These are phyloP conservation scores for Drosophila dives DNA, from an alignment of 2,888 invertebrate species.

Conservation along the genomic window DNA sequence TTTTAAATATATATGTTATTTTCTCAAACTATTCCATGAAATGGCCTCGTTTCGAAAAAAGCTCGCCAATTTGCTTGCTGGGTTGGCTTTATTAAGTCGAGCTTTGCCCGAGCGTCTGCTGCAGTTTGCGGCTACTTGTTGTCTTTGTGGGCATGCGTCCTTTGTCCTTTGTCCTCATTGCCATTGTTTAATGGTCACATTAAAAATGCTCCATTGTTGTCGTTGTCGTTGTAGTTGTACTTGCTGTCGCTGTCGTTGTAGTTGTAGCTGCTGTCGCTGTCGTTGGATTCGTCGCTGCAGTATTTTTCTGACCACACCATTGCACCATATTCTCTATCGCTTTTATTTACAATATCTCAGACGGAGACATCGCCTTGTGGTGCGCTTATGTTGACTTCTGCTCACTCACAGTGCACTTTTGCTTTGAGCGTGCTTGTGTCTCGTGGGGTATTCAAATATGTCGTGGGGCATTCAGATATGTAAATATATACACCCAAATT, in stretches of 20 bases:
- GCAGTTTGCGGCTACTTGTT: constrained; percentile 44
- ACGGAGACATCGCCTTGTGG: constrained; percentile 30
- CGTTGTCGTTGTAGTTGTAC: constrained; percentile 35
- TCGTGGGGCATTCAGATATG: constrained; percentile 4
- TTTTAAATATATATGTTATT: not conserved
- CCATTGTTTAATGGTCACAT: constrained; percentile 80
- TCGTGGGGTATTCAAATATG: constrained; percentile 4
- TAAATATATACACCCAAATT: not conserved
- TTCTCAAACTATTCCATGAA: not conserved
- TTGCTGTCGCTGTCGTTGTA: constrained; percentile 26
- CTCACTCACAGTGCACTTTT: constrained; percentile 31
- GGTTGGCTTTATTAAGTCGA: constrained; percentile 33
- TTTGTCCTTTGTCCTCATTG: constrained; percentile 72
- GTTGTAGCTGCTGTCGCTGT: constrained; percentile 26
- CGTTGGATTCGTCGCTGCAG: constrained; percentile 38
- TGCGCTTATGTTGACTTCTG: constrained; percentile 54
- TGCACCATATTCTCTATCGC: constrained; percentile 60
- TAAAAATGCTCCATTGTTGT: constrained; percentile 78
- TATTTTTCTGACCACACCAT: constrained; percentile 61
- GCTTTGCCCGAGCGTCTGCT: constrained; percentile 28
- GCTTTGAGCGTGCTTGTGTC: not conserved
- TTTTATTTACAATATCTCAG: constrained; percentile 47
- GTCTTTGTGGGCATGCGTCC: constrained; percentile 41
- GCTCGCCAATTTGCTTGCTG: constrained; percentile 38
- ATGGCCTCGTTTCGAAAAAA: constrained; percentile 1